Evolutionary conservation across 2,888 invertebrate species (phyloP).

Genomic region (Drosophila barbarae): DNA sequence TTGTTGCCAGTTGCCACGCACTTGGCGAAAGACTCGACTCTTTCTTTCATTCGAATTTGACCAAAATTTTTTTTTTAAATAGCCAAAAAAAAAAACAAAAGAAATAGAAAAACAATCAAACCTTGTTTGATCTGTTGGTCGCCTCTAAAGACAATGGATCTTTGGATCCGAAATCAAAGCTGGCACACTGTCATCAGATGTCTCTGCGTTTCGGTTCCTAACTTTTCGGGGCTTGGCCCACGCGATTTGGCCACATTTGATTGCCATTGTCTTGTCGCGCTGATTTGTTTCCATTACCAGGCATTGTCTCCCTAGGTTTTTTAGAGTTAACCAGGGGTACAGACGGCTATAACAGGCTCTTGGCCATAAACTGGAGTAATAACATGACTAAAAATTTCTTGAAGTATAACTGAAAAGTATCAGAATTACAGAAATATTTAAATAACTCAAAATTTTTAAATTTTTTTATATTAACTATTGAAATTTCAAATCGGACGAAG

Average conservation of each 20-base stretch:
- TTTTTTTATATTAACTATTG: too few relatives aligned
- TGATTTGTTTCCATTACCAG: slow-evolving; percentile 29
- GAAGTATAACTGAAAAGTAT: too few relatives aligned
- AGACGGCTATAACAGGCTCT: background rate
- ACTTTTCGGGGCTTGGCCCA: slow-evolving; percentile 36
- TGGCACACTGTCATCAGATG: slow-evolving; percentile 30
- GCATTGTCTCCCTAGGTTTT: slow-evolving; percentile 2
- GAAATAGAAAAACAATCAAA: slow-evolving; percentile 19
- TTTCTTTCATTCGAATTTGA: slow-evolving; percentile 17
- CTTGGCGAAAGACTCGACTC: slow-evolving; percentile 13
- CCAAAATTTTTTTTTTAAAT: slow-evolving; percentile 4
- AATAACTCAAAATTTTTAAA: too few relatives aligned
- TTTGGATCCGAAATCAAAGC: slow-evolving; percentile 22
- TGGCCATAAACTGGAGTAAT: background rate
- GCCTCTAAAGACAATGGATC: slow-evolving; percentile 30
- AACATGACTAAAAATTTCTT: too few relatives aligned
- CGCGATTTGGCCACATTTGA: slow-evolving; percentile 57
- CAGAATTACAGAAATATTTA: too few relatives aligned
- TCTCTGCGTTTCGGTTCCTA: slow-evolving; percentile 9
- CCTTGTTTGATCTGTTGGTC: slow-evolving; percentile 3
- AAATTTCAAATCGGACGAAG: too few relatives aligned
- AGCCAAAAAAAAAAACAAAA: background rate
- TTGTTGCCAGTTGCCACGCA: slow-evolving; percentile 17
- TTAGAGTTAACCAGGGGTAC: background rate
- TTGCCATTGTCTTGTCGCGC: slow-evolving; percentile 47